Evolutionary conservation across 1,140 invertebrate genomes (phyloP).

Genomic region (Wasmannia auropunctata): DNA sequence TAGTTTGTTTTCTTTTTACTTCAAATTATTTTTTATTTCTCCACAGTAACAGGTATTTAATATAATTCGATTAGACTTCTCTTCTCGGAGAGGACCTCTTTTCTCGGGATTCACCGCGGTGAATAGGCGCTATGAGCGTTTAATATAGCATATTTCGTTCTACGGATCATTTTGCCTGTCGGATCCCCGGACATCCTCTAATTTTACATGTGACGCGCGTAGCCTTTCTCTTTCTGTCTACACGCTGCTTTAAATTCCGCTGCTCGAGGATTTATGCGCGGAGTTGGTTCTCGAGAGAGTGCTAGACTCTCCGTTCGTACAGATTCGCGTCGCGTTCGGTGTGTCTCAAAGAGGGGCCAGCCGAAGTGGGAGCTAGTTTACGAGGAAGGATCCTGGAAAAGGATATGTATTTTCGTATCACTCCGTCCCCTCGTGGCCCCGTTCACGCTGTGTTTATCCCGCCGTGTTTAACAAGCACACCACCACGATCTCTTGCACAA

Average conservation of each 20-base stretch:
- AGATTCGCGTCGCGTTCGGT: neutral
- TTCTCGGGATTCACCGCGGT: neutral
- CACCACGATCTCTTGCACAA: conserved; percentile 51
- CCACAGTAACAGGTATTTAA: neutral
- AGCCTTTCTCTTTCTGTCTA: conserved; percentile 30
- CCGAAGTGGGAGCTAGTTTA: conserved; percentile 26
- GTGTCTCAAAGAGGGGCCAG: neutral
- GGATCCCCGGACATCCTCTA: neutral
- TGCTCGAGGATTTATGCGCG: conserved; percentile 68
- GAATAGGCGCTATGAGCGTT: neutral
- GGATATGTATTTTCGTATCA: conserved; percentile 25
- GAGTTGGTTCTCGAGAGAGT: conserved; percentile 46
- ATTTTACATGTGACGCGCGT: neutral
- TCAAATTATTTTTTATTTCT: neutral
- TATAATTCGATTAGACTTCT: neutral
- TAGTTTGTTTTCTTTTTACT: neutral
- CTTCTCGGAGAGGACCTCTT: neutral
- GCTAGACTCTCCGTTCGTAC: conserved; percentile 31
- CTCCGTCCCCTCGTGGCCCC: neutral
- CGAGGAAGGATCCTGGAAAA: conserved; percentile 32
- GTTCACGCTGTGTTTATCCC: conserved; percentile 33
- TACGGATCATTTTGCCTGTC: conserved; percentile 69
- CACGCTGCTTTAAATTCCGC: conserved; percentile 65
- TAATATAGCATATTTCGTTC: conserved; percentile 21
- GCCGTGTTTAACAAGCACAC: conserved; percentile 21